Base-by-base conservation (phyloP, 2,797 vertebrate species). In the Phoeniculus purpureus region DNA sequence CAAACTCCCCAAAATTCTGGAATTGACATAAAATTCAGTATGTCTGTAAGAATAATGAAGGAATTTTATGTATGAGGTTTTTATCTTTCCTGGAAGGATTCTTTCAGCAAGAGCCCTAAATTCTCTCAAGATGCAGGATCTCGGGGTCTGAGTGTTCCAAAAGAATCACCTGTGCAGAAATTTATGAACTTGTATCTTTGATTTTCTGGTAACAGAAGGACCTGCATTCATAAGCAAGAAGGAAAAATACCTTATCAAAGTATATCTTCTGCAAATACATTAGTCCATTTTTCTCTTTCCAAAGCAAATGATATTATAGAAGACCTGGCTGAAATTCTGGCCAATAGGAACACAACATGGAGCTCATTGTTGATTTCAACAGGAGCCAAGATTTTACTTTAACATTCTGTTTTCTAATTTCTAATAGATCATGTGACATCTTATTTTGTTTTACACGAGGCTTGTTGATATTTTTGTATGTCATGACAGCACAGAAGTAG, bases 1-100 rank as follows among this genome's bases (percentile, higher is more conserved):
- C 20, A 75, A 51, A 5, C 1, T 1, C 8, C 1, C 0, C 6
- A 37, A 62, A 58, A n/a, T 12, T 62, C 43, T 65, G 22, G 5
- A 68, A 72, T 83, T 67, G 3, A 15, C 74, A 75, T 51, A 83
- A 72, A 86, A 76, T 56, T 15, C 16, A 75, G n/a, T 3, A 4
- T 4, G 11, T 59, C 6, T 5, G 7, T 51, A 86, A 52, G 20
- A 54, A 5, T 4, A 2, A 61, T 51, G 16, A 70, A 7, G 6
- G 6, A 56, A 45, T 52, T 70, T 73, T 27, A 14, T 62, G 9
- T 16, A 12, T 37, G 17, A 70, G 8, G 8, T 43, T 89, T 79
- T 76, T 55, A 21, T 6, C 14, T 76, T 81, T 67, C 19, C 10
- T 15, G 52, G 45, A 67, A 67, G 13, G 7, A 47, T 50, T 65